Percentiles rank a stretch among this genome's conserved stretches.
Evolutionary conservation across 2,888 invertebrate species (phyloP).

Genomic region (Agrochola lychnidis): DNA sequence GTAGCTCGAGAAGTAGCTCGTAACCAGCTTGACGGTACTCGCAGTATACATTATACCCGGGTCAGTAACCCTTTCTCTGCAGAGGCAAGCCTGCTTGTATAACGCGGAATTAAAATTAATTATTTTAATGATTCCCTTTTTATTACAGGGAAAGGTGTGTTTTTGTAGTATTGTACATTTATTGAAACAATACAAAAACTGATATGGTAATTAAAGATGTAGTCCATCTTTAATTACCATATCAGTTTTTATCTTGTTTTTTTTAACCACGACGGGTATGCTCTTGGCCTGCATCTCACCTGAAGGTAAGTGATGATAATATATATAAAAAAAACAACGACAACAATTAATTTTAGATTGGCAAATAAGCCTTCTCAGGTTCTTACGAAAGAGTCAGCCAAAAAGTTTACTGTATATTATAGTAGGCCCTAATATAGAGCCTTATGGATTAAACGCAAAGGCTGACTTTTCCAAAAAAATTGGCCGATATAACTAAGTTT

Average conservation of each 20-base stretch:
- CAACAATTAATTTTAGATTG: too few relatives aligned
- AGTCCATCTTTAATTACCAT: too few relatives aligned
- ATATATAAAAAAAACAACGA: too few relatives aligned
- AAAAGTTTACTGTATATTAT: too few relatives aligned
- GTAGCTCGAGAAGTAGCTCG: conserved; percentile 10
- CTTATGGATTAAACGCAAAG: background rate
- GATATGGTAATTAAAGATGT: too few relatives aligned
- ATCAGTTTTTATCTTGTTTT: too few relatives aligned
- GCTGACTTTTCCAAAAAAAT: background rate
- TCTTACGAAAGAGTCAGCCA: background rate
- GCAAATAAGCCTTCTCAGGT: background rate
- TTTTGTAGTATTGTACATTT: background rate
- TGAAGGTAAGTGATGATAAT: too few relatives aligned
- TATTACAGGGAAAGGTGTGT: background rate
- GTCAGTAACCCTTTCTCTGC: conserved; percentile 55
- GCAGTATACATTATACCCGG: conserved; percentile 22
- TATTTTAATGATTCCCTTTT: conserved; percentile 4
- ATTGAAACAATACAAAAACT: background rate
- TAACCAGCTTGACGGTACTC: conserved; percentile 29
- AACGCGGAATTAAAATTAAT: conserved; percentile 18
- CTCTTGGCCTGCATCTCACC: too few relatives aligned
- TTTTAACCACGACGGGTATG: too few relatives aligned
- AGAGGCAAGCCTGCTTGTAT: conserved; percentile 25
- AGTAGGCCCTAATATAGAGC: background rate
- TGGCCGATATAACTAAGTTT: background rate